phyloP scores from a whole-genome alignment of 2,888 invertebrate genomes.

The Nemapogon koenigi region DNA sequence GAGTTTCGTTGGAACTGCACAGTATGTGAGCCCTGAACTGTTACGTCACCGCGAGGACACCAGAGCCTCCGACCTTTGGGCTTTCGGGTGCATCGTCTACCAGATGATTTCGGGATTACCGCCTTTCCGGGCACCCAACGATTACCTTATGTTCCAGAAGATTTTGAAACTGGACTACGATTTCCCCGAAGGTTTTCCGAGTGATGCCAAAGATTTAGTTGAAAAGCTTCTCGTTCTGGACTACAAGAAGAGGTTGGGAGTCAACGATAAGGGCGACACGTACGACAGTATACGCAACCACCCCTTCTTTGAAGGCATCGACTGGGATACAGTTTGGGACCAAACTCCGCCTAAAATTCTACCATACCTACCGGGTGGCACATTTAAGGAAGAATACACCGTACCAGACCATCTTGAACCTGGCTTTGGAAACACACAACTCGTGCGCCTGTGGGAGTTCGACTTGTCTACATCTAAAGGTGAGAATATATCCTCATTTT shows the following conservation, averaged over 20 bases:
- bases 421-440: slow-evolving; percentile 83
- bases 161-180: slow-evolving; percentile 90
- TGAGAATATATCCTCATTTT: slow-evolving; percentile 20
- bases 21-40: slow-evolving; percentile 98
- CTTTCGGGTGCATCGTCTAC: slow-evolving; percentile 94
- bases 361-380: slow-evolving; percentile 79
- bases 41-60: slow-evolving; percentile 80
- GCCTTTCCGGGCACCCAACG: slow-evolving; percentile 91
- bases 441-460: slow-evolving; percentile 77
- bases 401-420: slow-evolving; percentile 84
- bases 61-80: slow-evolving; percentile 93
- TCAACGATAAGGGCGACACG: slow-evolving; percentile 70
- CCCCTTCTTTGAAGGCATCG: slow-evolving; percentile 82
- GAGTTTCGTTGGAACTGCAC: slow-evolving; percentile 98
- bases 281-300: slow-evolving; percentile 88
- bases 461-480: slow-evolving; percentile 66
- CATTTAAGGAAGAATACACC: slow-evolving; percentile 72
- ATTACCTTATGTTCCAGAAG: slow-evolving; percentile 96
- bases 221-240: slow-evolving; percentile 84
- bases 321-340: slow-evolving; percentile 81
- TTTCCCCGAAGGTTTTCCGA: slow-evolving; percentile 91
- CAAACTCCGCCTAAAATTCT: slow-evolving; percentile 83
- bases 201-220: slow-evolving; percentile 86
- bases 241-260: slow-evolving; percentile 82
- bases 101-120: slow-evolving; percentile 95